Evolutionary conservation across 1,140 invertebrate genomes (phyloP).

Genomic region (Drosophila oshimai): DNA sequence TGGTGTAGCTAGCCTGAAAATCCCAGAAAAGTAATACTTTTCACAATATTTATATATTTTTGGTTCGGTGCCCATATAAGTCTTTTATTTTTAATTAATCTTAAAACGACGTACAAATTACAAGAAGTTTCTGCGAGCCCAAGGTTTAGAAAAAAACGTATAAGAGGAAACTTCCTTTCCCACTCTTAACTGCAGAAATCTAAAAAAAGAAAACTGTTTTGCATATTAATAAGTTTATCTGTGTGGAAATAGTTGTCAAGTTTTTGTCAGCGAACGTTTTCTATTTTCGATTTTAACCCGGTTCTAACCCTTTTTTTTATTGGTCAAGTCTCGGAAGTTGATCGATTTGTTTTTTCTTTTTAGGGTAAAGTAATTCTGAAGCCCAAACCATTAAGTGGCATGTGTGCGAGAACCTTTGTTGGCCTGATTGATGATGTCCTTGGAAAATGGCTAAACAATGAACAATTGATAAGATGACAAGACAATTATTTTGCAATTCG

Average conservation of each 20-base stretch:
- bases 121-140: no score
- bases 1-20: no score
- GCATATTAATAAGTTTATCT: slow-evolving; percentile 61
- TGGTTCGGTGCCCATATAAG: no score
- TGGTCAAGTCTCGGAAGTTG: slow-evolving; percentile 52
- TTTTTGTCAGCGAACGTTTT: no score
- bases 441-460: slow-evolving; percentile 31
- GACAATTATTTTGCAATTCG: slow-evolving; percentile 33
- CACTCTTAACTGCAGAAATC: no score
- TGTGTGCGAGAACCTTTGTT: slow-evolving; percentile 3
- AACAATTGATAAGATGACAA: slow-evolving; percentile 47
- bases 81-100: no score
- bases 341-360: slow-evolving; percentile 58
- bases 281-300: no score
- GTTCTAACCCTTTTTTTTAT: slow-evolving; percentile 62
- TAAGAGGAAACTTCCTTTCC: no score
- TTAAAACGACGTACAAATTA: no score
- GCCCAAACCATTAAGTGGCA: slow-evolving; percentile 24
- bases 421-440: slow-evolving; percentile 35
- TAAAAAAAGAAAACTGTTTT: slow-evolving; percentile 35
- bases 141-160: no score
- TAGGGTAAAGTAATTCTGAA: not conserved
- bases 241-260: slow-evolving; percentile 5
- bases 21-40: no score
- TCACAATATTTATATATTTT: no score